These are phyloP conservation scores for Geopemphigus sp. DNA, from an alignment of 1,140 invertebrate species.

Conservation along the genomic window DNA sequence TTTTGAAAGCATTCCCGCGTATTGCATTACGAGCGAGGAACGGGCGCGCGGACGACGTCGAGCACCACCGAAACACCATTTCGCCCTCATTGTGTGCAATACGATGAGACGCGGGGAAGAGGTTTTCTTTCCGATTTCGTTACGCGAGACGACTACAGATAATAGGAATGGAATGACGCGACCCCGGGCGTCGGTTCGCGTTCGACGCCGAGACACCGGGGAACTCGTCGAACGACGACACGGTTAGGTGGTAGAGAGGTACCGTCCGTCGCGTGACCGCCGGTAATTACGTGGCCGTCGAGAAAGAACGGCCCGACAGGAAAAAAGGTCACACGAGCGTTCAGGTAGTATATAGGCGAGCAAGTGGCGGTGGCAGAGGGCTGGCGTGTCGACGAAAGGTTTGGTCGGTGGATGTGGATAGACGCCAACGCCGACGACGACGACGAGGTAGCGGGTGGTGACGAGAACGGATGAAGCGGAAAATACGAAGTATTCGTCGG, in stretches of 20 bases:
- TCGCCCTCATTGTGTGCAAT: neutral
- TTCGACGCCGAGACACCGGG: neutral
- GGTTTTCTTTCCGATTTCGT: neutral
- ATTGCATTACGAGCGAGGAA: neutral
- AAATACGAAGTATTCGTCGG: neutral
- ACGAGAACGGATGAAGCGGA: neutral
- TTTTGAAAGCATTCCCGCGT: conserved; percentile 11
- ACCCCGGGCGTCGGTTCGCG: conserved; percentile 22
- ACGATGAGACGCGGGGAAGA: neutral
- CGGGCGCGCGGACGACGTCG: neutral
- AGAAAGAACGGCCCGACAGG: neutral
- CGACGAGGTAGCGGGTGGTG: neutral
- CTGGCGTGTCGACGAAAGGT: neutral
- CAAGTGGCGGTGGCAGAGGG: neutral
- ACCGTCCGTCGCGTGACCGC: conserved; percentile 9
- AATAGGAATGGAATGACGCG: neutral
- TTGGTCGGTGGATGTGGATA: neutral
- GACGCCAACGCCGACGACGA: neutral
- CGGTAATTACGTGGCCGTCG: neutral
- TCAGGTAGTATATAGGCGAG: too few species aligned
- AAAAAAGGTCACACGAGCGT: too few species aligned
- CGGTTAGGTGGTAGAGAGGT: too few species aligned
- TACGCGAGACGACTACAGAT: neutral
- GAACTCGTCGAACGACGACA: neutral
- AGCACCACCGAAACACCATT: neutral